phyloP scores from a whole-genome alignment of 2,888 invertebrate species.

The Vandiemenella viatica region DNA sequence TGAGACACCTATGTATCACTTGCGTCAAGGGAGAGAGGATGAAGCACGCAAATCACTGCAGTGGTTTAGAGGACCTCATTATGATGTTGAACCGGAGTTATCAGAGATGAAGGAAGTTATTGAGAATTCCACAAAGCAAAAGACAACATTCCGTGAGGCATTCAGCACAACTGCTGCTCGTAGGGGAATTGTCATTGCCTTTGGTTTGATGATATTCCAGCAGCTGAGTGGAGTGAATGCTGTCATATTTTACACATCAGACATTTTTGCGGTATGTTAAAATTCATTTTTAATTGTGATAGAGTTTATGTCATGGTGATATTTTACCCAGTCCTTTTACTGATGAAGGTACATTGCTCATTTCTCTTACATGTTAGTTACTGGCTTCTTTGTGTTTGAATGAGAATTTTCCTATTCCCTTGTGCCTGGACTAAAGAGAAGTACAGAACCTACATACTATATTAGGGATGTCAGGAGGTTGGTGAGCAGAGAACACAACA shows the following conservation, averaged over 20 bases:
- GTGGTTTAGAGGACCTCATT: conserved; percentile 56
- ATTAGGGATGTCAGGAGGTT: no score
- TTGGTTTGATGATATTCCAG: conserved; percentile 78
- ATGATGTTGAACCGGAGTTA: conserved; percentile 51
- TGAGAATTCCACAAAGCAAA: conserved; percentile 35
- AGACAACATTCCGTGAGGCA: conserved; percentile 38
- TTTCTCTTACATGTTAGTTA: no score
- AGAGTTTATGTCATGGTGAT: no score
- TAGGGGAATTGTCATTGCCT: conserved; percentile 53
- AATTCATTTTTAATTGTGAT: no score
- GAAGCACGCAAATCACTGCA: conserved; percentile 54
- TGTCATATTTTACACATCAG: conserved; percentile 61
- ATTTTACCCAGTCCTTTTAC: no score
- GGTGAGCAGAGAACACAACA: no score
- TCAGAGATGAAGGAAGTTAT: conserved; percentile 40
- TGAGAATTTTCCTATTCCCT: no score
- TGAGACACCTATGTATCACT: conserved; percentile 55
- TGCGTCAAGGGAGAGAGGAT: conserved; percentile 27
- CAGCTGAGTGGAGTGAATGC: conserved; percentile 75
- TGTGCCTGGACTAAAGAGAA: no score
- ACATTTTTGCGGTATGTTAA: conserved; percentile 45
- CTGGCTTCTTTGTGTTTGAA: no score
- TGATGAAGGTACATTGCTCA: no score
- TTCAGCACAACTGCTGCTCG: conserved; percentile 45
- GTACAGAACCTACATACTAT: no score